Evolutionary conservation across 2,888 invertebrate genomes (phyloP).

Genomic region (Andrena flavipes): DNA sequence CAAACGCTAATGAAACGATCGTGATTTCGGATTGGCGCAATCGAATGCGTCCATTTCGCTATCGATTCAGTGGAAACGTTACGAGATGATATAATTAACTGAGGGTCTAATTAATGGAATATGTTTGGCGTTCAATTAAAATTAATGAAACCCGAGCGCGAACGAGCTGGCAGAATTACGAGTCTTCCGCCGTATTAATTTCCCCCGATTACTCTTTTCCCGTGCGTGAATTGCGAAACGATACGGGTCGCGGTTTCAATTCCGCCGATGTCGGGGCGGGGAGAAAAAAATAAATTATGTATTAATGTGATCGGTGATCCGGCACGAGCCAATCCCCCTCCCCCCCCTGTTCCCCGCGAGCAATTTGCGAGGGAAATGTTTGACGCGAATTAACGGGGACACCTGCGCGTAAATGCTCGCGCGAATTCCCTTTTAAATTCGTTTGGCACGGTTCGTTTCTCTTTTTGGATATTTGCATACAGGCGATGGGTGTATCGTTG

Average conservation of each 20-base stretch:
- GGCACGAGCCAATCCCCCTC: neutral
- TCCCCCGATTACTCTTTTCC: slow-evolving; percentile 5
- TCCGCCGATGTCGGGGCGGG: neutral
- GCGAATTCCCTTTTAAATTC: slow-evolving; percentile 1
- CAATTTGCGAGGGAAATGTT: slow-evolving; percentile 15
- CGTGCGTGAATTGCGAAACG: slow-evolving; percentile 12
- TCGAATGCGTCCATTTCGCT: neutral
- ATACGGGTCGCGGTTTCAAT: slow-evolving; percentile 15
- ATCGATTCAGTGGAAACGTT: slow-evolving; percentile 19
- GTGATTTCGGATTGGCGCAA: neutral
- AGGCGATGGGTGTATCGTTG: neutral
- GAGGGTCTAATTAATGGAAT: slow-evolving; percentile 38
- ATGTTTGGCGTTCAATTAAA: slow-evolving; percentile 49
- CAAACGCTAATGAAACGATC: neutral
- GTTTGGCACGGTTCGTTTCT: neutral
- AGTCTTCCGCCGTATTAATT: slow-evolving; percentile 22
- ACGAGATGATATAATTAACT: slow-evolving; percentile 12
- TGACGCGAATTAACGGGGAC: slow-evolving; percentile 13
- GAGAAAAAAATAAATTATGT: slow-evolving; percentile 6
- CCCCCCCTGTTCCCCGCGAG: neutral
- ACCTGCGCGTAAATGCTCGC: slow-evolving; percentile 6
- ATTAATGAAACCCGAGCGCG: slow-evolving; percentile 38
- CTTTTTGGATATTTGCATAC: slow-evolving; percentile 2
- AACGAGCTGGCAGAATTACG: slow-evolving; percentile 26
- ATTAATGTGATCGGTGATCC: slow-evolving; percentile 13